Percentiles rank a stretch among this genome's conserved stretches.
phyloP scores from a whole-genome alignment of 2,797 vertebrate genomes.

The Amblyraja radiata region DNA sequence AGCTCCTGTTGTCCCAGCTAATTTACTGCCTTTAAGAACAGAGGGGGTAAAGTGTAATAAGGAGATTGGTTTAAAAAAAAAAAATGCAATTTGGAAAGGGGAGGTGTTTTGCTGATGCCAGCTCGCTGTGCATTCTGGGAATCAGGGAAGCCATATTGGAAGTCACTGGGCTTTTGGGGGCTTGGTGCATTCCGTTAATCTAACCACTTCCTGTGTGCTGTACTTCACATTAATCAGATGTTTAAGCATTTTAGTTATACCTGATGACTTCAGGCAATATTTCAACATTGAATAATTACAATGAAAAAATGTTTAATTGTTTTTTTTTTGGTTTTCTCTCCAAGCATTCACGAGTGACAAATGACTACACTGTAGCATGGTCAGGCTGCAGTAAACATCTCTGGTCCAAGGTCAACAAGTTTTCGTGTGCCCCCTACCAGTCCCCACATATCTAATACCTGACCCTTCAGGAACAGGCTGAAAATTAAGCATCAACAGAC shows the following conservation, averaged over 20 bases:
- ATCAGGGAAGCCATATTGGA: conserved; percentile 5
- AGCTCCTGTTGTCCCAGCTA: not conserved
- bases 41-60: not conserved
- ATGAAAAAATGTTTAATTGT: conserved; percentile 17
- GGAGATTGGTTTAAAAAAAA: not conserved
- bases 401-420: conserved; percentile 4
- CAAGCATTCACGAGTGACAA: not conserved
- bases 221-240: conserved; percentile 25
- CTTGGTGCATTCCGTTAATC: conserved; percentile 29
- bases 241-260: conserved; percentile 29
- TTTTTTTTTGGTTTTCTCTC: conserved; percentile 23
- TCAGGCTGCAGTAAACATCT: not conserved
- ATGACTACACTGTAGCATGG: not conserved
- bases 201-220: conserved; percentile 29
- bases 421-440: not conserved
- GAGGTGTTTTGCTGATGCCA: not conserved
- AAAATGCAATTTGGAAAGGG: not conserved
- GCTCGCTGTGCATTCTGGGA: conserved; percentile 27
- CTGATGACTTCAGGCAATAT: conserved; percentile 24
- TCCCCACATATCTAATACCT: not conserved
- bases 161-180: conserved; percentile 14
- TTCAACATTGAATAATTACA: conserved; percentile 28
- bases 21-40: not conserved
- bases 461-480: not conserved
- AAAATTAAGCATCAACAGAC: not conserved